A percentile compares a stretch with the other conserved stretches of the same genome.
These are phyloP conservation scores for Scophthalmus maximus DNA, from an alignment of 2,113 vertebrate genomes.

Conservation along the genomic window DNA sequence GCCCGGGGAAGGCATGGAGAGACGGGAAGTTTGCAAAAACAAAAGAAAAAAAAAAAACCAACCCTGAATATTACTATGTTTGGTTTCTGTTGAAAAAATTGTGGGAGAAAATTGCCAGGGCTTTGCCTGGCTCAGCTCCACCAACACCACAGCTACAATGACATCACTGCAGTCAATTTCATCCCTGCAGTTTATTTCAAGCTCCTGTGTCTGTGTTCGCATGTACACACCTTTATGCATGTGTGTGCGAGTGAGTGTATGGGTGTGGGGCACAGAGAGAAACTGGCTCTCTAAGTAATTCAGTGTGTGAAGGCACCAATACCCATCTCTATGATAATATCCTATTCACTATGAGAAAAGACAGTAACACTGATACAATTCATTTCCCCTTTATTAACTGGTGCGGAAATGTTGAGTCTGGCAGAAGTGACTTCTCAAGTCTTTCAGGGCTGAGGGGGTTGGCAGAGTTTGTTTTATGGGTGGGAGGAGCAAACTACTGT, in stretches of 20 bases:
- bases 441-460: slow-evolving; percentile 34
- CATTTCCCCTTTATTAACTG: slow-evolving; percentile 79
- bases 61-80: slow-evolving; percentile 60
- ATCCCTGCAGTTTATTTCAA: slow-evolving; percentile 57
- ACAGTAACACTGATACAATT: slow-evolving; percentile 79
- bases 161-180: slow-evolving; percentile 64
- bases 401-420: slow-evolving; percentile 64
- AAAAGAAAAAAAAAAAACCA: not conserved
- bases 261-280: slow-evolving; percentile 25
- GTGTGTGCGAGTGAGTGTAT: slow-evolving; percentile 2
- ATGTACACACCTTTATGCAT: not conserved
- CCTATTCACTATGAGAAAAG: slow-evolving; percentile 68
- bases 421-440: slow-evolving; percentile 67
- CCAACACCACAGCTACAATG: slow-evolving; percentile 29
- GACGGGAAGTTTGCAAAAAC: slow-evolving; percentile 50
- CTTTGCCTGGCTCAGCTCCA: slow-evolving; percentile 47
- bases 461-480: slow-evolving; percentile 62
- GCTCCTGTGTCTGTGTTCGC: slow-evolving; percentile 22
- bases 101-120: slow-evolving; percentile 18
- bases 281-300: slow-evolving; percentile 60
- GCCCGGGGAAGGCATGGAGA: slow-evolving; percentile 51
- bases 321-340: slow-evolving; percentile 83
- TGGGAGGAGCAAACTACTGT: slow-evolving; percentile 48
- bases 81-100: slow-evolving; percentile 55
- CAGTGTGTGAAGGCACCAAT: slow-evolving; percentile 67